Evolutionary conservation across 2,888 invertebrate species (phyloP).

Genomic region (Lycia hirtaria): DNA sequence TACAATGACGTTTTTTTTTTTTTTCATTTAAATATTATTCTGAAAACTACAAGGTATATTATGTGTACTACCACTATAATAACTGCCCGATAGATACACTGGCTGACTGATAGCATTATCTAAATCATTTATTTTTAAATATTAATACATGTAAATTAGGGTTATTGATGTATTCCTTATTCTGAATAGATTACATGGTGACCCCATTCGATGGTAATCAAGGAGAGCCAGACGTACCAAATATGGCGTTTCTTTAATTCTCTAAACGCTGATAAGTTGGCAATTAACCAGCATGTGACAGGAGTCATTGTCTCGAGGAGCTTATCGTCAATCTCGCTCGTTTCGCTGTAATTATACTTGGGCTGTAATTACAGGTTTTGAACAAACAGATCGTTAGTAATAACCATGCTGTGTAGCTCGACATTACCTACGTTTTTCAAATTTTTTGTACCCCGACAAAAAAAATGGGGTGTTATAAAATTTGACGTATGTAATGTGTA

Average conservation of each 20-base stretch:
- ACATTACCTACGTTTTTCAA: background rate
- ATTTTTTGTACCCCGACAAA: background rate
- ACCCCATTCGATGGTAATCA: constrained; percentile 25
- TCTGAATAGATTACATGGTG: background rate
- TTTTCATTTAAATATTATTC: no score
- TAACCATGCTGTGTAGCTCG: background rate
- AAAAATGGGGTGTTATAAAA: no score
- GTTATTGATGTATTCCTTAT: background rate
- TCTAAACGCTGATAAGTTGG: constrained; percentile 10
- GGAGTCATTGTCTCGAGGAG: constrained; percentile 10
- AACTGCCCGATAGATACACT: no score
- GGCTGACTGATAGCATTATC: no score
- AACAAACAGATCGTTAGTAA: constrained; percentile 4
- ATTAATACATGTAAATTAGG: no score
- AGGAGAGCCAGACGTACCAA: constrained; percentile 18
- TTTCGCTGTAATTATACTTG: constrained; percentile 12
- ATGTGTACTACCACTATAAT: no score
- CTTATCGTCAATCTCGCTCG: constrained; percentile 12
- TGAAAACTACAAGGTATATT: no score
- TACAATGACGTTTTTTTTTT: no score
- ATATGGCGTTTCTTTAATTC: constrained; percentile 28
- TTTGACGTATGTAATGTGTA: no score
- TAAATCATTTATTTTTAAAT: no score
- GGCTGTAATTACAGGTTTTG: constrained; percentile 10
- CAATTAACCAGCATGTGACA: constrained; percentile 5